A percentile compares a stretch with the other conserved stretches of the same genome.
Conservation (phyloP, 2,113 vertebrate genomes). For the Menidia beryllina region DNA sequence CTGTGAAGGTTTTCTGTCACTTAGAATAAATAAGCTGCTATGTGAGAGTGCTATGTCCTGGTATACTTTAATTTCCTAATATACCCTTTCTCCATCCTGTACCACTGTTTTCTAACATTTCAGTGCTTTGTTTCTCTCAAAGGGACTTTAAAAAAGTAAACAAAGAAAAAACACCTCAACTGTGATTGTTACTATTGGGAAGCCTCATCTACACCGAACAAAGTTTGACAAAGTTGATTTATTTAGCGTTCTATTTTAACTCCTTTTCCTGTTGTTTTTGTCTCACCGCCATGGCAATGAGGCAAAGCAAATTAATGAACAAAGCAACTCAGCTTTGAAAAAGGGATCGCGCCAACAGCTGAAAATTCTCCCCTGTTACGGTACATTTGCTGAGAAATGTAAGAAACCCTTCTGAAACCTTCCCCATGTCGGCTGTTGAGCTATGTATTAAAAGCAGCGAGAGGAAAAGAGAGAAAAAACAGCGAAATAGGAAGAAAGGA, state of each 20-base stretch:
- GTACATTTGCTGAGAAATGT: not conserved
- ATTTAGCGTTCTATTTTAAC: not conserved
- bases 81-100: not conserved
- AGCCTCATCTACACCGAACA: slow-evolving; percentile 28
- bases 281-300: slow-evolving; percentile 9
- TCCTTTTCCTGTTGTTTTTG: not conserved
- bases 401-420: slow-evolving; percentile 31
- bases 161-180: slow-evolving; percentile 28
- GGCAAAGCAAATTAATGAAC: not conserved
- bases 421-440: slow-evolving; percentile 36
- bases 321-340: slow-evolving; percentile 19
- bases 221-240: slow-evolving; percentile 4
- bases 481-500: slow-evolving; percentile 55
- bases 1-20: not conserved
- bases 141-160: not conserved
- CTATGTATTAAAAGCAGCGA: slow-evolving; percentile 52
- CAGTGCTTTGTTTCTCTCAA: slow-evolving; percentile 21
- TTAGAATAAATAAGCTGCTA: slow-evolving; percentile 18
- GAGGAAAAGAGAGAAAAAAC: slow-evolving; percentile 23
- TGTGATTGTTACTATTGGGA: slow-evolving; percentile 47
- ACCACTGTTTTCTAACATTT: slow-evolving; percentile 9
- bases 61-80: not conserved
- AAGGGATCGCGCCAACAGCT: slow-evolving; percentile 11
- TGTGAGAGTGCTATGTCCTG: not conserved
- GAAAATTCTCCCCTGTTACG: slow-evolving; percentile 13